Conservation (phyloP, 2,797 vertebrate genomes). For the Trachurus trachurus region DNA sequence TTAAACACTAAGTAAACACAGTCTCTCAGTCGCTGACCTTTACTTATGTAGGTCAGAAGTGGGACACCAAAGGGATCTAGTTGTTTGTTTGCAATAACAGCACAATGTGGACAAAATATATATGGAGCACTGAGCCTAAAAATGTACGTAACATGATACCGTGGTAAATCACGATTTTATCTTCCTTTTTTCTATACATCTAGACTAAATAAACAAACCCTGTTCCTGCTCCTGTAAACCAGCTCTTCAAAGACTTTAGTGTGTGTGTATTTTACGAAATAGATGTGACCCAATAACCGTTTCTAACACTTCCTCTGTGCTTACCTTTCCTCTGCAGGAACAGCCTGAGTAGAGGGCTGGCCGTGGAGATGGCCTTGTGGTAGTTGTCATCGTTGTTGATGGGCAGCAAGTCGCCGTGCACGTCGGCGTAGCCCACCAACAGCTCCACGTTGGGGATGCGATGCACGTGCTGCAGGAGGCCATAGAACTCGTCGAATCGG, state of each 20-base stretch:
- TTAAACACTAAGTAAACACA: slow-evolving; percentile 14
- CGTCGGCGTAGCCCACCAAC: slow-evolving; percentile 94
- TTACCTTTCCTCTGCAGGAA: slow-evolving; percentile 98
- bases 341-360: slow-evolving; percentile 94
- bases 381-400: slow-evolving; percentile 99
- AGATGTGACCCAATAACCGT: background rate
- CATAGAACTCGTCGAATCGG: slow-evolving; percentile 97
- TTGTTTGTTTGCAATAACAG: slow-evolving; percentile 3
- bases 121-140: background rate
- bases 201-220: background rate
- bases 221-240: background rate
- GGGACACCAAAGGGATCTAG: background rate
- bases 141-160: background rate
- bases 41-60: background rate
- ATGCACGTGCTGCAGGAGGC: slow-evolving; percentile 95
- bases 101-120: slow-evolving; percentile 11
- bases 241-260: slow-evolving; percentile 3
- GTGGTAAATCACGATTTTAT: background rate
- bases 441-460: slow-evolving; percentile 97
- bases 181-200: background rate
- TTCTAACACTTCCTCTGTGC: slow-evolving; percentile 40
- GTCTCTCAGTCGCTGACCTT: slow-evolving; percentile 4
- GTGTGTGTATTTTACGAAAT: slow-evolving; percentile 38
- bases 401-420: slow-evolving; percentile 96
- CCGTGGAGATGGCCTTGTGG: slow-evolving; percentile 96